Base-by-base conservation (phyloP, 2,888 invertebrate genomes). In the Idaea dimidiata region DNA sequence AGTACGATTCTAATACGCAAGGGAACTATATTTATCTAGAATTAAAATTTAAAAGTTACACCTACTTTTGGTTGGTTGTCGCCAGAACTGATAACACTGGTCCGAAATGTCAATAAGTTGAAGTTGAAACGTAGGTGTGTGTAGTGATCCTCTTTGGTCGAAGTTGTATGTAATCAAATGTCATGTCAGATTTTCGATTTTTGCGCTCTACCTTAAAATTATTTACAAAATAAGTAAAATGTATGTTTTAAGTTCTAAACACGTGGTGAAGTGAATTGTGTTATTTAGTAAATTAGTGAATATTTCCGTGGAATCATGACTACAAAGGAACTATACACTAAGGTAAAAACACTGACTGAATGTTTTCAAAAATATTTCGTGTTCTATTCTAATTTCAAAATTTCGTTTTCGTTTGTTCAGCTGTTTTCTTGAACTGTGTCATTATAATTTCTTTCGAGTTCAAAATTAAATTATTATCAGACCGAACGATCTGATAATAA, bases 311-410 rank as follows among this genome's bases (percentile, higher is more conserved):
- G 71, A 72, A 64, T 72, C 62, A 76, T 93, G 93, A 93, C 93
- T 61, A 93, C 93, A 63, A 93, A 93, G 81, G 93, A 93, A 79
- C 79, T 93, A 0, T 93, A 92, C 68, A 93, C 93, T 17, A 91
- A 93, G 93, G 93, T 93, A 88, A 83, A 74, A 69, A 69, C 64
- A 65, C 32, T 32, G 8, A 14, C 43, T 43, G 43, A 10, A 0
- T 43, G 14, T 43, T 24, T 24, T 24, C 24, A 43, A 43, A 43
- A 43, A 43, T 43, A 43, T 43, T 43, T 43, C 5, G 3, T 24
- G 24, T 43, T 43, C 14, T 43, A 10, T 43, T 43, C 43, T 10
- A 43, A 43, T 43, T 43, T 43, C 10, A 43, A 43, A 43, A 43
- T 43, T 43, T 3, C 43, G 3, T 43, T 43, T 43, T 43, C 43